Evolutionary conservation across 2,888 invertebrate genomes (phyloP), one percentile per base, ranked within the genome.

Genomic region (Andricus quercusramuli): DNA sequence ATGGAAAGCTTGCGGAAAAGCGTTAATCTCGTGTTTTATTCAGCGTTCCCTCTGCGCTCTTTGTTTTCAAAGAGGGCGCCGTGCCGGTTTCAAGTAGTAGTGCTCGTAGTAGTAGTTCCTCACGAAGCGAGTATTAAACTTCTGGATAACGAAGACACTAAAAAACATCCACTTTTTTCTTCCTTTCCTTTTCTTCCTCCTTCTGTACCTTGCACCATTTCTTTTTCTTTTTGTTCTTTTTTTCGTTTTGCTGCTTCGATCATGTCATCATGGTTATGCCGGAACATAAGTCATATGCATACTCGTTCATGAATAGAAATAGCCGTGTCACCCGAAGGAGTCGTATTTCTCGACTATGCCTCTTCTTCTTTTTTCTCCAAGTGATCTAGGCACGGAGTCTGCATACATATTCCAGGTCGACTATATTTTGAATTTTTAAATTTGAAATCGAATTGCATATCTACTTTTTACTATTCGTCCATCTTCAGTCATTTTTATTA

Each of bases 21-120:
- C 84, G 85, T 85, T 85, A 86, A 85, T 86, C 86, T 85, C 85
- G 80, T 85, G 84, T 84, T 85, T 86, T 86, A 86, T 86, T 86
- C 86, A 86, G 80, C 77, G 82, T 74, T 83, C 83, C 83, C 79
- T 65, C 65, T 64, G 22, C 78, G 66, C 74, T 80, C 70, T 80
- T 83, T 82, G 79, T 80, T 80, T 78, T 78, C 66, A 65, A 79
- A 70, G 76, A 68, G 68, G 70, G 70, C 11, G 56, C 56, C n/a
- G 65, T 3, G 20, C n/a, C n/a, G 20, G 51, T 51, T 51, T 51
- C 6, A 51, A 51, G 47, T 47, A n/a, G n/a, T n/a, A n/a, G 56
- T 79, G 67, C 74, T 83, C 74, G 47, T n/a, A 68, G 29, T 22
- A 44, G 59, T 68, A 79, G 77, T 67, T 62, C 62, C 62, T 70